Evolutionary conservation across 2,797 vertebrate genomes (phyloP).

Genomic region (Eutrigla gurnardus): DNA sequence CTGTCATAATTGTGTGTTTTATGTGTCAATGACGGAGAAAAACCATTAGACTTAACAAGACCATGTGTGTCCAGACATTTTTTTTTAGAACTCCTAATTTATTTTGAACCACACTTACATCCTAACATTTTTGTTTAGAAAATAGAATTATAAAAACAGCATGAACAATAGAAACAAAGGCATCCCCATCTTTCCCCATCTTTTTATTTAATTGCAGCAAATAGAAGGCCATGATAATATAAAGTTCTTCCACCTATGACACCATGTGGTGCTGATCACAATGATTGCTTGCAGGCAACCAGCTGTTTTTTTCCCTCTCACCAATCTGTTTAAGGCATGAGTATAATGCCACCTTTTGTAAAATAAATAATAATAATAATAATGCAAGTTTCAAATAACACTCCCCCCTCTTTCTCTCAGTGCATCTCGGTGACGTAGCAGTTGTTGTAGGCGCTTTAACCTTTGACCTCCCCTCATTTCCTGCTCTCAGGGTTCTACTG

Average conservation of each 20-base stretch:
- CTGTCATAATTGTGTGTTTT: conserved; percentile 23
- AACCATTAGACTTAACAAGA: neutral
- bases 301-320: conserved; percentile 30
- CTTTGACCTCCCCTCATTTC: conserved; percentile 85
- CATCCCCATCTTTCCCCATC: too few relatives aligned
- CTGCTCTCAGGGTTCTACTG: conserved; percentile 78
- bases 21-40: neutral
- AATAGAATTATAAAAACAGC: neutral
- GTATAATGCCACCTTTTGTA: conserved; percentile 32
- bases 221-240: neutral
- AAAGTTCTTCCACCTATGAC: neutral
- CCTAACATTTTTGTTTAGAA: neutral
- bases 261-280: neutral
- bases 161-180: neutral
- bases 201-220: neutral
- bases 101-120: neutral
- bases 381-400: conserved; percentile 38
- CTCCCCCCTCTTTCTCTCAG: conserved; percentile 41
- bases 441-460: conserved; percentile 78
- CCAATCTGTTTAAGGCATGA: neutral
- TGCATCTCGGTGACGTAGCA: conserved; percentile 60
- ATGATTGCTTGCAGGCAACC: conserved; percentile 10
- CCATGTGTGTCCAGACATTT: neutral
- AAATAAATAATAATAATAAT: conserved; percentile 2
- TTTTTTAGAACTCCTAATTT: neutral